Evolutionary conservation across 2,113 vertebrate genomes (phyloP).

Genomic region (Shinisaurus crocodilurus): DNA sequence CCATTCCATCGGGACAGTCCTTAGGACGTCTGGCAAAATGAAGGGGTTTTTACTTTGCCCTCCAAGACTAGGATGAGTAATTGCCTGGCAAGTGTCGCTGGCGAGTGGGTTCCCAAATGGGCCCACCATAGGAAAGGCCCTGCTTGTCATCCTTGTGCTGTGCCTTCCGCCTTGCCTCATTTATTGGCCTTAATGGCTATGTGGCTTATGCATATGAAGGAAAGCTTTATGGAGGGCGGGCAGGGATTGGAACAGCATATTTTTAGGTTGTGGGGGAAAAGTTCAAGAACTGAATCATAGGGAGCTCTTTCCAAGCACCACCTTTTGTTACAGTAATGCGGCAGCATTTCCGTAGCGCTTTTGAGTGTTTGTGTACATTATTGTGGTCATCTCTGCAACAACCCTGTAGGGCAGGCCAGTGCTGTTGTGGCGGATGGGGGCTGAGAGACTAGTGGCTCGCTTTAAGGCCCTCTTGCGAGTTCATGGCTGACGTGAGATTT

Average conservation of each 20-base stretch:
- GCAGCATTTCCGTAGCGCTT: neutral
- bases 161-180: neutral
- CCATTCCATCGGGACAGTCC: neutral
- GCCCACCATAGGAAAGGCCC: neutral
- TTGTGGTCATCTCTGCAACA: neutral
- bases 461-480: neutral
- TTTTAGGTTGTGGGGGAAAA: neutral
- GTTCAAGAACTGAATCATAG: neutral
- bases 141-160: neutral
- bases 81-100: no score
- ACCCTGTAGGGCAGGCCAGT: neutral
- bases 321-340: neutral
- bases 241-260: neutral
- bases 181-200: neutral
- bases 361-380: neutral
- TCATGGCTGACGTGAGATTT: neutral
- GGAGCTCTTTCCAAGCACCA: neutral
- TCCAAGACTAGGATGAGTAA: no score
- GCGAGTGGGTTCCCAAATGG: neutral
- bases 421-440: neutral
- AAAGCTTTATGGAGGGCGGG: neutral
- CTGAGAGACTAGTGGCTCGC: neutral
- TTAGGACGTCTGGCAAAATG: neutral
- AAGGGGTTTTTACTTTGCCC: neutral
- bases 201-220: neutral